phyloP scores from a whole-genome alignment of 2,797 vertebrate species.

The Sebastes diploproa region DNA sequence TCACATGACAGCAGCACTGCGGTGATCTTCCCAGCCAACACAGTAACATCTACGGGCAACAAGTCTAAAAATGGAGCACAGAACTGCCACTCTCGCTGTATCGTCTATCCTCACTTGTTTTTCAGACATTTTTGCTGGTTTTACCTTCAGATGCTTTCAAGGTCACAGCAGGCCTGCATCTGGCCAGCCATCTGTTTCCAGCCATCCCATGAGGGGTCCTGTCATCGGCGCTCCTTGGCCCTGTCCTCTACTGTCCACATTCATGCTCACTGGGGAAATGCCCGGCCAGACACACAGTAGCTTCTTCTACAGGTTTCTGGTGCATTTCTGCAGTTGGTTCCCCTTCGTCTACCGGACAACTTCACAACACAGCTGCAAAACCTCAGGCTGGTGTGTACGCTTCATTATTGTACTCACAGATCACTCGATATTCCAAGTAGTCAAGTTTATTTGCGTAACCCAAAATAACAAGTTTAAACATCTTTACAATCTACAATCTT shows the following conservation, averaged over 20 bases:
- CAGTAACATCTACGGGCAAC: neutral
- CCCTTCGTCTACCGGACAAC: neutral
- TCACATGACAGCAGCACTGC: neutral
- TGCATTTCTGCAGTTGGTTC: neutral
- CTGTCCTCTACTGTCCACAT: conserved; percentile 73
- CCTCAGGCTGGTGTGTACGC: neutral
- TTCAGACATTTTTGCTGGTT: conserved; percentile 47
- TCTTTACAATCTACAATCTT: neutral
- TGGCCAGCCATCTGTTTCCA: conserved; percentile 80
- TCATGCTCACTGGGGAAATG: conserved; percentile 36
- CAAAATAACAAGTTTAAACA: neutral
- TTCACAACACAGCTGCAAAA: neutral
- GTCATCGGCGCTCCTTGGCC: conserved; percentile 64
- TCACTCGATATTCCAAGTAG: neutral
- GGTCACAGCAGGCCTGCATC: conserved; percentile 77
- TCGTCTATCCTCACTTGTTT: conserved; percentile 7
- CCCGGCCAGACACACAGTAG: conserved; percentile 32
- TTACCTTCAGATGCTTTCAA: conserved; percentile 62
- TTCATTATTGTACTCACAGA: neutral
- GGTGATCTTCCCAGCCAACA: neutral
- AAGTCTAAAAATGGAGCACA: neutral
- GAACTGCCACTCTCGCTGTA: neutral
- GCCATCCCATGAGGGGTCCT: conserved; percentile 61
- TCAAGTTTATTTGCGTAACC: neutral
- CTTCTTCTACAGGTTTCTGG: conserved; percentile 22